phyloP scores from a whole-genome alignment of 2,113 vertebrate genomes.

The Datnioides undecimradiatus region DNA sequence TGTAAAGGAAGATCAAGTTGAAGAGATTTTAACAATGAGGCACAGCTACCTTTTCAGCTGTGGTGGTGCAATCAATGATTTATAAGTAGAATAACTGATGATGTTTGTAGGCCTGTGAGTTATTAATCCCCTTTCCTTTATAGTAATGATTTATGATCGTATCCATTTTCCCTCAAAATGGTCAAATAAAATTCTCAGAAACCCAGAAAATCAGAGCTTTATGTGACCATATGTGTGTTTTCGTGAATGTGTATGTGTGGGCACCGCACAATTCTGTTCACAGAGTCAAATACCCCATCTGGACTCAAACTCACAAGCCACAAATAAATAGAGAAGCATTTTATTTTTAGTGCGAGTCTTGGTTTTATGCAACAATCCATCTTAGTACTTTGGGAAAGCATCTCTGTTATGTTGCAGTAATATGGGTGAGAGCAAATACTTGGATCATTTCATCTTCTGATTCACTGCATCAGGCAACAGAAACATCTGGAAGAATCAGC shows the following conservation, averaged over 20 bases:
- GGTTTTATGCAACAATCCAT: background rate
- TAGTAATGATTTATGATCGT: background rate
- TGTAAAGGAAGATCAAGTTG: conserved; percentile 13
- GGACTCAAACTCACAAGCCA: background rate
- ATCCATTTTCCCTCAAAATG: background rate
- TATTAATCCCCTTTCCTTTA: conserved; percentile 4
- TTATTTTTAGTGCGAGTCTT: background rate
- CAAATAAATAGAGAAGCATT: background rate
- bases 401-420: background rate
- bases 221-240: background rate
- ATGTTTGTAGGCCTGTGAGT: background rate
- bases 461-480: background rate
- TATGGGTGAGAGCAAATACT: background rate
- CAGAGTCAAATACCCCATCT: background rate
- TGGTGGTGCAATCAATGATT: conserved; percentile 17
- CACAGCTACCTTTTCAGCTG: background rate
- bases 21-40: background rate
- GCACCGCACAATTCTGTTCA: background rate
- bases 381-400: background rate
- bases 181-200: background rate
- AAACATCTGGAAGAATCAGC: conserved; percentile 19
- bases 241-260: no score
- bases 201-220: background rate
- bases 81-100: conserved; percentile 24
- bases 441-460: background rate